phyloP scores from a whole-genome alignment of 2,113 vertebrate genomes.

The Nyctibius bracteatus region DNA sequence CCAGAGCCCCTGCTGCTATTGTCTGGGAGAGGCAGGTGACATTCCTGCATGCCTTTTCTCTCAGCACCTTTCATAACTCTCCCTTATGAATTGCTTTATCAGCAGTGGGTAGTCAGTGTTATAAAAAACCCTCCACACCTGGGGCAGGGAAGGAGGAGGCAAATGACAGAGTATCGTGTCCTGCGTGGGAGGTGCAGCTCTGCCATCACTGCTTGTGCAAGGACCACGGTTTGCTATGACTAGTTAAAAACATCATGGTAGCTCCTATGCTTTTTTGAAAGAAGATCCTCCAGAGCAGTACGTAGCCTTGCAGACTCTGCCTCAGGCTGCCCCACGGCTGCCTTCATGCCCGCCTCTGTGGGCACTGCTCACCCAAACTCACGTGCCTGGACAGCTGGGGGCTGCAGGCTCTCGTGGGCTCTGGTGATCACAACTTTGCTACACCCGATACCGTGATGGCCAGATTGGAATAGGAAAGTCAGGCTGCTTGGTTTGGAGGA shows the following conservation, averaged over 20 bases:
- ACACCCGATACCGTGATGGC: rapidly evolving
- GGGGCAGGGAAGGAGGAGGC: background rate
- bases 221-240: background rate
- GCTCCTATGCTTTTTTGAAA: background rate
- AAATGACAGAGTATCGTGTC: rapidly evolving
- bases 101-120: background rate
- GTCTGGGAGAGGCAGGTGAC: rapidly evolving
- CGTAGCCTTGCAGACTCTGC: background rate
- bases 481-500: background rate
- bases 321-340: background rate
- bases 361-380: background rate
- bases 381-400: background rate
- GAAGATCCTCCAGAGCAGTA: background rate
- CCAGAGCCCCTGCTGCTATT: background rate
- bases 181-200: background rate
- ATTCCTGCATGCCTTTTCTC: background rate
- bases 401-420: background rate
- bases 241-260: background rate
- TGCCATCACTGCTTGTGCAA: background rate
- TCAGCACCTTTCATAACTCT: background rate
- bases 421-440: background rate
- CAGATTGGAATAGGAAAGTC: background rate
- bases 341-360: background rate
- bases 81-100: background rate
- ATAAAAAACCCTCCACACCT: background rate